Evolutionary conservation across 2,797 vertebrate species (phyloP).

Genomic region (Bradypus variegatus): DNA sequence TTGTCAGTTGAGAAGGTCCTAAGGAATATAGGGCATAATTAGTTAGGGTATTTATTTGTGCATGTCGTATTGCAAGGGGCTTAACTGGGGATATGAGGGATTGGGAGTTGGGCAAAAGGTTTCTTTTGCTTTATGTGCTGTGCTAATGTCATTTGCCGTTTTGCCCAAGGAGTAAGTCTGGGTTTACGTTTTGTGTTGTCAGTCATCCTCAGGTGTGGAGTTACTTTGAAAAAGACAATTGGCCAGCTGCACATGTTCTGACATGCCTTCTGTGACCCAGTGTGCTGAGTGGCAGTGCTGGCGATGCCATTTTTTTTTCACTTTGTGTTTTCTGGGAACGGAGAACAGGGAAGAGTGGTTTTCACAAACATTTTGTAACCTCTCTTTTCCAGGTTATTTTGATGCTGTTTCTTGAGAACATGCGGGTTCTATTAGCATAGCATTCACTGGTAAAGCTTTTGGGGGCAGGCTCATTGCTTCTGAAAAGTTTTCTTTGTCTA

Average conservation of each 20-base stretch:
- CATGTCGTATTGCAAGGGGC: not conserved
- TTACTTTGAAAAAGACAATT: not conserved
- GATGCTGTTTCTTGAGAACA: not conserved
- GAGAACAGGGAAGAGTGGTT: not conserved
- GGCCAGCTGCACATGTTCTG: not conserved
- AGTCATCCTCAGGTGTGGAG: not conserved
- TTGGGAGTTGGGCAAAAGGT: not conserved
- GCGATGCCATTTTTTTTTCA: not conserved
- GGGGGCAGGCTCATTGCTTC: not conserved
- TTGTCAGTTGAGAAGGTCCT: not conserved
- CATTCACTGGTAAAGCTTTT: not conserved
- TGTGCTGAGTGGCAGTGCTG: not conserved
- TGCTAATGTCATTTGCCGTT: not conserved
- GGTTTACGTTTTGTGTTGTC: not conserved
- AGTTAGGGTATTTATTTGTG: not conserved
- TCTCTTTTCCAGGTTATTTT: not conserved
- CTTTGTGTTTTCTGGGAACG: not conserved
- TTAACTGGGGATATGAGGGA: not conserved
- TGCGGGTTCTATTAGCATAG: not conserved
- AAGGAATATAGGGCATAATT: not conserved
- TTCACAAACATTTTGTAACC: not conserved
- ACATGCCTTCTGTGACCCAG: not conserved
- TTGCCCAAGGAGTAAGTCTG: too few species aligned
- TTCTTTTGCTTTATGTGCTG: not conserved
- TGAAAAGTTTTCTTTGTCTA: not conserved